Conservation (phyloP, 2,888 invertebrate genomes). For the Cloeon dipterum region DNA sequence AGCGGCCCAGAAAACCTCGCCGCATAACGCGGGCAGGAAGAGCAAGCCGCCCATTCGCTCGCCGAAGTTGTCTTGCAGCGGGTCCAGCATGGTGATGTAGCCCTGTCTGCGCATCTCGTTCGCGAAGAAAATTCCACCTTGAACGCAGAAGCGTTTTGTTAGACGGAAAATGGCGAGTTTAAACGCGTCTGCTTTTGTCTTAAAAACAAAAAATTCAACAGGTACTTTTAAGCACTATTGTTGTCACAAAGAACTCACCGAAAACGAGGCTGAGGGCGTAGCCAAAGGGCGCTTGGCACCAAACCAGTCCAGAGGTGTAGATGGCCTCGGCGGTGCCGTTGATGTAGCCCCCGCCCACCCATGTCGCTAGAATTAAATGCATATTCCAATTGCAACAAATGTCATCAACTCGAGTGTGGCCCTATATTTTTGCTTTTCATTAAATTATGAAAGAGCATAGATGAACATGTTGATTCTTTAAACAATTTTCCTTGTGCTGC, state of each 20-base stretch:
- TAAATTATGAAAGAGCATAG: too few relatives aligned
- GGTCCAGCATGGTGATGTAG: slow-evolving; percentile 97
- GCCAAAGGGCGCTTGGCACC: slow-evolving; percentile 99
- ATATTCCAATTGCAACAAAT: too few relatives aligned
- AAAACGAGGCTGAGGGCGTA: slow-evolving; percentile 89
- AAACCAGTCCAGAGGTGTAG: slow-evolving; percentile 75
- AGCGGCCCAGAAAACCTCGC: slow-evolving; percentile 98
- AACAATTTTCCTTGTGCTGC: too few relatives aligned
- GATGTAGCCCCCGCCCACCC: slow-evolving; percentile 99
- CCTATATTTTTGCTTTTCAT: too few relatives aligned
- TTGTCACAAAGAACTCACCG: slow-evolving; percentile 37
- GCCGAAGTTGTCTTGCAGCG: slow-evolving; percentile 89
- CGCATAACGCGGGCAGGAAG: slow-evolving; percentile 88
- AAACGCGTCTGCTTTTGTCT: too few relatives aligned
- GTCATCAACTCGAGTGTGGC: too few relatives aligned
- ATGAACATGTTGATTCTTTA: too few relatives aligned
- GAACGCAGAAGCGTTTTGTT: too few relatives aligned
- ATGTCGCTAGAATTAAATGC: slow-evolving; percentile 58
- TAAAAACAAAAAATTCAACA: too few relatives aligned
- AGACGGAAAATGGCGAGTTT: too few relatives aligned
- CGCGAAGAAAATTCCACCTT: slow-evolving; percentile 96
- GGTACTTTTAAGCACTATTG: too few relatives aligned
- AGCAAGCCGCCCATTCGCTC: slow-evolving; percentile 92
- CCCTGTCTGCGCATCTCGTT: slow-evolving; percentile 94
- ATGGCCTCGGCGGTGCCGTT: slow-evolving; percentile 97